phyloP scores from a whole-genome alignment of 2,113 vertebrate genomes.

The Platycercus adscitus region DNA sequence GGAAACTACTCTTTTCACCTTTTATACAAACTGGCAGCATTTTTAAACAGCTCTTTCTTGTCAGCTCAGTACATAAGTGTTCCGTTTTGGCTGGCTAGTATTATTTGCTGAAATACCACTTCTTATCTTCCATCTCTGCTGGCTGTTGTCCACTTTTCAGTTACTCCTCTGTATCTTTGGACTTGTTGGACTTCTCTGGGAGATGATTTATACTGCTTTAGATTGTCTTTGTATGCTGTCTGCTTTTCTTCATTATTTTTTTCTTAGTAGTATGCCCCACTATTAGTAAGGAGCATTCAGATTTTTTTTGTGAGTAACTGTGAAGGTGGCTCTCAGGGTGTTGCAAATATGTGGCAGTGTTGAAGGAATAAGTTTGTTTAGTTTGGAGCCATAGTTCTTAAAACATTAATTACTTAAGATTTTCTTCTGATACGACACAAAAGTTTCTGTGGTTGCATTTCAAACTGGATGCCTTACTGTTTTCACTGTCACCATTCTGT shows the following conservation, averaged over 20 bases:
- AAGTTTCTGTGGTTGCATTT: neutral
- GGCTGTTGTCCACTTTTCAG: constrained; percentile 34
- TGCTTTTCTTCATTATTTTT: neutral
- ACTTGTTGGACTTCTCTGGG: neutral
- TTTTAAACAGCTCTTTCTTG: neutral
- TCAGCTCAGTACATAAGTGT: neutral
- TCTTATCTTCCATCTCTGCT: constrained; percentile 60
- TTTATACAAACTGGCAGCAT: neutral
- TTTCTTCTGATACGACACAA: neutral
- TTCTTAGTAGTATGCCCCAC: neutral
- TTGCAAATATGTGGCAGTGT: neutral
- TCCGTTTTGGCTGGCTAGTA: constrained; percentile 20
- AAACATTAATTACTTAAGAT: neutral
- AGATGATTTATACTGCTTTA: neutral
- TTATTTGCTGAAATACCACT: constrained; percentile 48
- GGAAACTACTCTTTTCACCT: neutral
- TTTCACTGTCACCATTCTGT: neutral
- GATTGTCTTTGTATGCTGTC: neutral
- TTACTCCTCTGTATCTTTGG: constrained; percentile 39
- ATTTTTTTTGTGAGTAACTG: neutral
- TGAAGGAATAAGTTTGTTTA: neutral
- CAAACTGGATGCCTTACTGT: neutral
- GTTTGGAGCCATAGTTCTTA: neutral
- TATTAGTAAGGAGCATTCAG: neutral
- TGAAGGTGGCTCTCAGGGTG: neutral